Base-by-base conservation (phyloP, 2,113 vertebrate species). In the Paedocypris sp. region DNA sequence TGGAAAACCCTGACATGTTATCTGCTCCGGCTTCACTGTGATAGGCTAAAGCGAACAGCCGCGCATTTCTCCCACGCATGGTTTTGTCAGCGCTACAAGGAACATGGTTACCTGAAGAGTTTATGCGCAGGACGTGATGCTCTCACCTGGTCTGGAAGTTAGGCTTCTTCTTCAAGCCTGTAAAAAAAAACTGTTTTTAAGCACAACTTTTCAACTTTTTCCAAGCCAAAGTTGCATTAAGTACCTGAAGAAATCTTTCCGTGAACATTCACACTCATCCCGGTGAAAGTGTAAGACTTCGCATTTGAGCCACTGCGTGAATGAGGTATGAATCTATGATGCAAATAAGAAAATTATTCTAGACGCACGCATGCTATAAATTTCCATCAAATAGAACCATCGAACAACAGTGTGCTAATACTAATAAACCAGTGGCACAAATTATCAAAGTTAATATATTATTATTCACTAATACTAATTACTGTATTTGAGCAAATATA, bases 121-220 rank as follows among this genome's bases (percentile, higher is more conserved):
- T 43, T 22, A 20, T 18, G 45, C 54, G 60, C 35, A n/a, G 33
- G 53, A 53, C 52, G 3, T 43, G 41, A 64, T 22, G 28, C 52
- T 3, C 15, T 42, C 38, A 36, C 35, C 10, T n/a, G 38, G 22
- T 22, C 41, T 26, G 18, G 13, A 15, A 53, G 33, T 28, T 15
- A 6, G 33, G 35, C 53, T n/a, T n/a, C n/a, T n/a, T n/a, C n/a
- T n/a, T n/a, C n/a, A n/a, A n/a, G n/a, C n/a, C n/a, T n/a, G 38
- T 23, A 35, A 20, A 45, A 20, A 7, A 53, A 69, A 35, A 41
- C 12, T n/a, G 18, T 28, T 32, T 22, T 33, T 7, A 39, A 23
- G 19, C 5, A 3, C 26, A 19, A 33, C 38, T 19, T 13, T 31
- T 13, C 9, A 7, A 43, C 29, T 48, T 28, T 11, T 26, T n/a